Evolutionary conservation across 2,888 invertebrate genomes (phyloP), one percentile per base, ranked within the genome.

Genomic region (Tribolium freemani): DNA sequence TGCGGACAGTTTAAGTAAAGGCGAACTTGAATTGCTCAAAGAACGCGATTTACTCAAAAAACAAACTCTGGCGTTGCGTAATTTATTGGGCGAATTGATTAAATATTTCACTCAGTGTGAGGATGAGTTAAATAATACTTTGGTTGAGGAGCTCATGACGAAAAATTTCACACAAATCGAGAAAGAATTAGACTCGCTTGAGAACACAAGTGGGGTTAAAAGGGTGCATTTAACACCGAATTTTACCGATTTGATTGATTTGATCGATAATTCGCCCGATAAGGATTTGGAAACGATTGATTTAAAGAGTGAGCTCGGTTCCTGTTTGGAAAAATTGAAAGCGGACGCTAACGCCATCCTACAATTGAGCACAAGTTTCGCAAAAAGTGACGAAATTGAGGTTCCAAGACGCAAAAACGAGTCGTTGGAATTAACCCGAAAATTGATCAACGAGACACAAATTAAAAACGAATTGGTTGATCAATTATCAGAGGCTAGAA

Each of bases 91-190:
- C 0, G 93, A 94, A 83, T 86, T 95, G 80, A 90, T 93, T 53
- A 91, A 91, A 82, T 94, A 93, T 85, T 93, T 94, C 82, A 90
- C 90, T 5, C 88, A 90, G 77, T 94, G 94, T 58, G 95, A 95
- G 84, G 93, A 93, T 82, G 94, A 94, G 84, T 87, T 95, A 45
- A 94, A 94, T 86, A 91, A 90, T 76, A 93, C 93, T 9, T 86
- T 95, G 57, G 89, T 93, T 0, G 91, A 91, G 58, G 91, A 91
- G 80, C 87, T 93, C 60, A 13, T 80, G 0, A 79, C 79, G 4
- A 67, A 67, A 30, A 67, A 51, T 44, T 30, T 45, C n/a, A 48
- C 57, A 9, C 77, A 77, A 54, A 69, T 78, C n/a, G 81, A 82
- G 16, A 78, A 80, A 0, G 81, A 81, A 16, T 74, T 45, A 68